A percentile compares a stretch with the other conserved stretches of the same genome.
phyloP scores from a whole-genome alignment of 1,140 invertebrate genomes.

The Bombus sylvicola region DNA sequence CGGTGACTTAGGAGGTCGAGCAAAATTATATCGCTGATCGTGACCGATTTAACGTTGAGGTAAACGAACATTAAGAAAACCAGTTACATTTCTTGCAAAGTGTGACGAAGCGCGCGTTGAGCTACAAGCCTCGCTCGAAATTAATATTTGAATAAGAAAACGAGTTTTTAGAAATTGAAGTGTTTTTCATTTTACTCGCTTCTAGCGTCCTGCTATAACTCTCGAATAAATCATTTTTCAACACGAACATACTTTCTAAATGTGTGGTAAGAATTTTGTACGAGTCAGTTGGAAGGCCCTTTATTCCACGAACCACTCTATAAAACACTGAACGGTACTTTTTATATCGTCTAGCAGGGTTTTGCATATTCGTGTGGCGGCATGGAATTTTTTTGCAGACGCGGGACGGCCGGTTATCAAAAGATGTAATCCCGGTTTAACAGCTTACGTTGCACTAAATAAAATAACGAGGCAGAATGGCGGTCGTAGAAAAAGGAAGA shows the following conservation, averaged over 20 bases:
- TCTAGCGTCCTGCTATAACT: neutral
- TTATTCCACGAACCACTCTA: neutral
- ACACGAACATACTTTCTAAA: neutral
- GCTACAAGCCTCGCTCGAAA: neutral
- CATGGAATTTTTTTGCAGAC: neutral
- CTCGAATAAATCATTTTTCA: neutral
- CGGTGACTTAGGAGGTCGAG: too few species aligned
- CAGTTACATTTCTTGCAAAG: neutral
- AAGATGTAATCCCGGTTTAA: slow-evolving; percentile 49
- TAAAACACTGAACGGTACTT: neutral
- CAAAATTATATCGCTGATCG: neutral
- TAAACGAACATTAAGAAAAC: neutral
- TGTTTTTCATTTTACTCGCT: neutral
- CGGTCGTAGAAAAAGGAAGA: neutral
- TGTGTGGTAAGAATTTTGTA: neutral
- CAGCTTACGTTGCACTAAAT: slow-evolving; percentile 61
- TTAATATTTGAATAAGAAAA: neutral
- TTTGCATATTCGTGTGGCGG: neutral
- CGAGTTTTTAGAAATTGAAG: neutral
- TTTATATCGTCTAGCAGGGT: neutral
- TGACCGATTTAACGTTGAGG: neutral
- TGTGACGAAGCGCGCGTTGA: neutral
- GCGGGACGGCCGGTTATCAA: slow-evolving; percentile 42
- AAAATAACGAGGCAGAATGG: slow-evolving; percentile 57
- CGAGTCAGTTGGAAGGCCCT: neutral